Evolutionary conservation across 2,888 invertebrate species (phyloP).

Genomic region (Hipparchia semele): DNA sequence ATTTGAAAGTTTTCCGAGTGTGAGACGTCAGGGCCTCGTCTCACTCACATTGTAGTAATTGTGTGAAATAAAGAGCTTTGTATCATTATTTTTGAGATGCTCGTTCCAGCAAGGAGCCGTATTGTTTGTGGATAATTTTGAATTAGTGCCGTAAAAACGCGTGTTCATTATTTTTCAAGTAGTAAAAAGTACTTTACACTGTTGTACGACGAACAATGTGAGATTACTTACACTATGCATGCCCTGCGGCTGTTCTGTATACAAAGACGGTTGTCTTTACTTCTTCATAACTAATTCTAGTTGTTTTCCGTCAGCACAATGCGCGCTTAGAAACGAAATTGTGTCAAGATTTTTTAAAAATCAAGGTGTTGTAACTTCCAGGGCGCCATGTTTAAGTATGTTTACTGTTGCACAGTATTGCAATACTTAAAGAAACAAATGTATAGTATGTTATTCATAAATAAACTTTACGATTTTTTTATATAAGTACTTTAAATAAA

Average conservation of each 20-base stretch:
- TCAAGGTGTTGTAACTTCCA: constrained; percentile 17
- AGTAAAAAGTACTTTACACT: constrained; percentile 27
- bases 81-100: constrained; percentile 68
- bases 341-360: constrained; percentile 47
- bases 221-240: constrained; percentile 49
- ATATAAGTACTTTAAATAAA: too few relatives aligned
- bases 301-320: constrained; percentile 47
- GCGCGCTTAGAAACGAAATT: constrained; percentile 50
- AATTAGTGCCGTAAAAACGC: constrained; percentile 46
- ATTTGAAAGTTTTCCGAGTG: constrained; percentile 52
- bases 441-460: too few relatives aligned
- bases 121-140: constrained; percentile 51
- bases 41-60: constrained; percentile 70
- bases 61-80: constrained; percentile 77
- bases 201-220: constrained; percentile 46
- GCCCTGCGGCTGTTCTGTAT: constrained; percentile 47
- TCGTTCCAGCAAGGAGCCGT: constrained; percentile 45
- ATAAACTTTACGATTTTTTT: too few relatives aligned
- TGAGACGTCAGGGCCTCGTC: constrained; percentile 57
- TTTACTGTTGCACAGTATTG: constrained; percentile 7
- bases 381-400: constrained; percentile 7
- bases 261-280: constrained; percentile 50
- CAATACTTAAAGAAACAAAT: not conserved
- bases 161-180: constrained; percentile 49
- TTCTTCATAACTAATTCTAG: constrained; percentile 51